Conservation (phyloP, 2,113 vertebrate species). For the Tricholaema leucomelas region DNA sequence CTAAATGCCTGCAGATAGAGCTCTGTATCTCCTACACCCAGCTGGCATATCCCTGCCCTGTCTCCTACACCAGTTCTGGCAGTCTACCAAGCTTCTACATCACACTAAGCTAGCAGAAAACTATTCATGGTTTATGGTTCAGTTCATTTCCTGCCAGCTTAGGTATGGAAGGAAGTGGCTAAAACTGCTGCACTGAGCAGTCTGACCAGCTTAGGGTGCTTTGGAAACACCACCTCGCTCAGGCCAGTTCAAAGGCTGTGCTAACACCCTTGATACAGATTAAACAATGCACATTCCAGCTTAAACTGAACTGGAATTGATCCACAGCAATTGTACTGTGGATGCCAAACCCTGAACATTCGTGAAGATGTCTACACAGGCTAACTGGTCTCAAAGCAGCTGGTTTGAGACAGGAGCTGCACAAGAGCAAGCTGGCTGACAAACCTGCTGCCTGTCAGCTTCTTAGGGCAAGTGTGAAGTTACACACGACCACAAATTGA, state of each 20-base stretch:
- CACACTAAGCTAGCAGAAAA: not conserved
- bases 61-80: slow-evolving; percentile 1
- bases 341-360: not conserved
- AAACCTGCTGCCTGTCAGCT: not conserved
- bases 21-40: not conserved
- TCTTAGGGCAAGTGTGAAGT: not conserved
- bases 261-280: not conserved
- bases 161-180: slow-evolving; percentile 23
- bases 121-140: not conserved
- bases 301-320: not conserved
- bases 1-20: not conserved
- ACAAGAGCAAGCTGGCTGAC: not conserved
- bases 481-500: rapidly evolving
- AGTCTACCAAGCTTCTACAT: slow-evolving; percentile 11
- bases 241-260: not conserved
- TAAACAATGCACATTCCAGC: not conserved
- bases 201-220: slow-evolving; percentile 20
- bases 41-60: not conserved
- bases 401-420: not conserved
- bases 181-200: slow-evolving; percentile 4
- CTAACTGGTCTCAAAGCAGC: not conserved
- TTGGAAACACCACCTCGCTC: slow-evolving; percentile 1
- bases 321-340: not conserved
- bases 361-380: not conserved
- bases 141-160: slow-evolving; percentile 18